phyloP scores from a whole-genome alignment of 2,113 vertebrate species.

The Gopherus flavomarginatus region DNA sequence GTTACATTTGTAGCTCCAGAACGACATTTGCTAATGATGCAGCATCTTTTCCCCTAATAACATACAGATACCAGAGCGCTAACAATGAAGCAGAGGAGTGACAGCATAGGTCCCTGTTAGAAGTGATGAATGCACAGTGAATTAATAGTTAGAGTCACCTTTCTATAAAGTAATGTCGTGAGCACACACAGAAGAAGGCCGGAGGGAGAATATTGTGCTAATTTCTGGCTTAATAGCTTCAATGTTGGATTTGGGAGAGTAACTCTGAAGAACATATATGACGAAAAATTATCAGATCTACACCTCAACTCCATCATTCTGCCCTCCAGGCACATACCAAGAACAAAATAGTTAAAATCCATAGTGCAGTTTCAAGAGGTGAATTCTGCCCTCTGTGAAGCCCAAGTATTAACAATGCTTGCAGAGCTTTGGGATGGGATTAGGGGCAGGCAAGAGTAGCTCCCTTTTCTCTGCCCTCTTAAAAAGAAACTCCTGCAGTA shows the following conservation, averaged over 20 bases:
- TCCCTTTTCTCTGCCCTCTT: background rate
- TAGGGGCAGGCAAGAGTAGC: background rate
- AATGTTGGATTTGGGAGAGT: background rate
- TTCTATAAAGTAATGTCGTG: background rate
- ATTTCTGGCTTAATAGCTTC: conserved; percentile 34
- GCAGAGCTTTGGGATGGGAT: background rate
- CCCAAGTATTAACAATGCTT: background rate
- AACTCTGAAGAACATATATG: conserved; percentile 22
- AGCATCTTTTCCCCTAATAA: background rate
- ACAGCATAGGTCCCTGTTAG: background rate
- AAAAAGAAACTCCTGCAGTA: background rate
- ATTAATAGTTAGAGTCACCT: background rate
- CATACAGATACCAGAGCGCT: background rate
- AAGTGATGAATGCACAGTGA: background rate
- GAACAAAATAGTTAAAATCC: background rate
- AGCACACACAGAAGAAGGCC: background rate
- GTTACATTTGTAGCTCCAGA: background rate
- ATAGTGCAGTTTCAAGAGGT: background rate
- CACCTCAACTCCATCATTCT: background rate
- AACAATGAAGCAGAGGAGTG: conserved; percentile 5
- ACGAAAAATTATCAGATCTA: background rate
- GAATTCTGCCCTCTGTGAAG: background rate
- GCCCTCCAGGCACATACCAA: background rate
- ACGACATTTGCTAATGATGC: accelerated
- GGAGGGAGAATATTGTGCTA: background rate